Evolutionary conservation across 2,888 invertebrate species (phyloP).

Genomic region (Ferrisia virgata): DNA sequence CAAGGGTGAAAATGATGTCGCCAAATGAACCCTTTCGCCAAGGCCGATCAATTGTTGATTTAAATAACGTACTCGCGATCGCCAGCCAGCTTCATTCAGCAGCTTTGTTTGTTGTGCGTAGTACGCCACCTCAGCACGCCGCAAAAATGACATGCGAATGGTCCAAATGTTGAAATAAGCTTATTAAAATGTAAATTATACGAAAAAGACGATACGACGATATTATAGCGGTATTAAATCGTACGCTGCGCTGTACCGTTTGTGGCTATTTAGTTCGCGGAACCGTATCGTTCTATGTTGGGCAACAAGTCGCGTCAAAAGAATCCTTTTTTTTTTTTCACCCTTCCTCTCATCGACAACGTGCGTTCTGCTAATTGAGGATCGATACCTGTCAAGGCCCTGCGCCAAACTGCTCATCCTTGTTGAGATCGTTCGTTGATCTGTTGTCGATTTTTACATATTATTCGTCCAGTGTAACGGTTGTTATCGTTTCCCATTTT

Average conservation of each 20-base stretch:
- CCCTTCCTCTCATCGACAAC: too few species aligned
- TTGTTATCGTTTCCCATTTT: neutral
- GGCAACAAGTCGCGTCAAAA: neutral
- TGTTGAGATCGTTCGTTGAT: conserved; percentile 1
- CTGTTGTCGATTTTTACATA: neutral
- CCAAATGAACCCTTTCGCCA: conserved; percentile 26
- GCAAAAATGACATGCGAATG: conserved; percentile 36
- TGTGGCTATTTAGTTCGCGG: neutral
- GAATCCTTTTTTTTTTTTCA: neutral
- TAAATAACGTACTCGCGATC: neutral
- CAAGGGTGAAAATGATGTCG: conserved; percentile 39
- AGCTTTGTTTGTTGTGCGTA: conserved; percentile 6
- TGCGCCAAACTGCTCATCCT: neutral
- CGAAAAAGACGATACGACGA: neutral
- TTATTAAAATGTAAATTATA: conserved; percentile 42
- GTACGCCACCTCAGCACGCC: neutral
- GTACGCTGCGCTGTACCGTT: neutral
- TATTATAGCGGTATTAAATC: neutral
- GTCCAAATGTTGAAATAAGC: neutral
- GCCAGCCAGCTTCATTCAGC: neutral
- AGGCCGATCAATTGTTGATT: neutral
- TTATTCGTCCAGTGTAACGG: neutral
- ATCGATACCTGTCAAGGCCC: neutral
- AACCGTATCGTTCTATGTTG: neutral
- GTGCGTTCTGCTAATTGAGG: neutral